These are phyloP conservation scores for Tor tambroides DNA, from an alignment of 2,113 vertebrate genomes.

Conservation along the genomic window DNA sequence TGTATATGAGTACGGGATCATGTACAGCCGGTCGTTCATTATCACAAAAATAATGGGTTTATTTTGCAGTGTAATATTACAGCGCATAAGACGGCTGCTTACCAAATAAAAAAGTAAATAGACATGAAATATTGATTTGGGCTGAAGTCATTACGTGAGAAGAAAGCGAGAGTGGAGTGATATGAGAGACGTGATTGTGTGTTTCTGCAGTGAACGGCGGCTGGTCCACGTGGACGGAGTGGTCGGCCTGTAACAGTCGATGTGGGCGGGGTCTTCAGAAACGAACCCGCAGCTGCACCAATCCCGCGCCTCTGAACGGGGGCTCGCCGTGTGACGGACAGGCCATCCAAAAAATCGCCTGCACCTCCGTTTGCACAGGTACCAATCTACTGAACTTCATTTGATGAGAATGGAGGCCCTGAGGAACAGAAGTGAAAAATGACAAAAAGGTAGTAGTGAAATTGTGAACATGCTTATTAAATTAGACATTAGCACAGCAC, in stretches of 20 bases:
- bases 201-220: conserved; percentile 86
- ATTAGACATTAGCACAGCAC: background rate
- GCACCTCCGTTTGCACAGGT: conserved; percentile 93
- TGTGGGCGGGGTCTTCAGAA: conserved; percentile 94
- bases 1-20: background rate
- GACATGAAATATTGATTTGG: conserved; percentile 15
- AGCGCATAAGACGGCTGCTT: background rate
- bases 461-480: background rate
- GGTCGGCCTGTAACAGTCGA: conserved; percentile 90
- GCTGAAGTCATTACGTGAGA: background rate
- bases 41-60: conserved; percentile 11
- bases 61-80: background rate
- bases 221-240: conserved; percentile 97
- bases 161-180: background rate
- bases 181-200: conserved; percentile 13
- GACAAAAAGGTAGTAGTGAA: background rate
- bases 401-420: background rate
- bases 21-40: background rate
- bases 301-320: conserved; percentile 92
- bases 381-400: conserved; percentile 18
- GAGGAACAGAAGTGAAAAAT: background rate
- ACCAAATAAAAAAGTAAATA: conserved; percentile 15
- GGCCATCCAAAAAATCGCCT: conserved; percentile 89
- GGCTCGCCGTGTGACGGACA: conserved; percentile 92
- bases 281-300: conserved; percentile 92